Evolutionary conservation across 2,113 vertebrate genomes (phyloP).

Genomic region (crab-eating macaque (Macaca fascicularis)): DNA sequence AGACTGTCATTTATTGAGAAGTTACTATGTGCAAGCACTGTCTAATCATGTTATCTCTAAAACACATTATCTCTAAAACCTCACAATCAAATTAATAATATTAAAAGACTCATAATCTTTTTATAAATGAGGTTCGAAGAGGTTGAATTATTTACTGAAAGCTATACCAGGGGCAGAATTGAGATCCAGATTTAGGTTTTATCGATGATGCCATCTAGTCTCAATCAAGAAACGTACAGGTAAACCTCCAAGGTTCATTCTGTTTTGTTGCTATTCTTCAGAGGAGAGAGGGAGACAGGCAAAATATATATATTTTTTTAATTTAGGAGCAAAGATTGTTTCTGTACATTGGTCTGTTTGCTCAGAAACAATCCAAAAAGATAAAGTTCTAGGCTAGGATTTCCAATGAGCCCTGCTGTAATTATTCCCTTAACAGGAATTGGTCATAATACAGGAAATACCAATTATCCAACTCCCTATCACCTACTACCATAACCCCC

Average conservation of each 20-base stretch:
- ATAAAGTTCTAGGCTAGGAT: not conserved
- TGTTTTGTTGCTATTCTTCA: not conserved
- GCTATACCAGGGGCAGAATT: not conserved
- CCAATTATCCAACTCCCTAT: not conserved
- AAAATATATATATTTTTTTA: not conserved
- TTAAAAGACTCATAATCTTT: not conserved
- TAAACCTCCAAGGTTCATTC: not conserved
- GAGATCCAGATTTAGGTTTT: not conserved
- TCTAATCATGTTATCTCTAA: not conserved
- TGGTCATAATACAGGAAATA: not conserved
- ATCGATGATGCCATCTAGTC: not conserved
- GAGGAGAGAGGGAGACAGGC: not conserved
- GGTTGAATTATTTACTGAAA: not conserved
- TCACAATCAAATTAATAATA: not conserved
- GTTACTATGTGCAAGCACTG: not conserved
- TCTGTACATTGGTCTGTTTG: not conserved
- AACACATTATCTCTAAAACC: not conserved
- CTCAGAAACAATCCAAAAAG: not conserved
- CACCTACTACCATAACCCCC: not conserved
- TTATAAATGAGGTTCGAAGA: not conserved
- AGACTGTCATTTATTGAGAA: not conserved
- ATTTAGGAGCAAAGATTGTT: not conserved
- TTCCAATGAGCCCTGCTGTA: not conserved
- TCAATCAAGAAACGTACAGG: not conserved
- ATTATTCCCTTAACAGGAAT: not conserved